A percentile compares a stretch with the other conserved stretches of the same genome.
Evolutionary conservation across 2,888 invertebrate genomes (phyloP).

Genomic region (Heliconius cydno): DNA sequence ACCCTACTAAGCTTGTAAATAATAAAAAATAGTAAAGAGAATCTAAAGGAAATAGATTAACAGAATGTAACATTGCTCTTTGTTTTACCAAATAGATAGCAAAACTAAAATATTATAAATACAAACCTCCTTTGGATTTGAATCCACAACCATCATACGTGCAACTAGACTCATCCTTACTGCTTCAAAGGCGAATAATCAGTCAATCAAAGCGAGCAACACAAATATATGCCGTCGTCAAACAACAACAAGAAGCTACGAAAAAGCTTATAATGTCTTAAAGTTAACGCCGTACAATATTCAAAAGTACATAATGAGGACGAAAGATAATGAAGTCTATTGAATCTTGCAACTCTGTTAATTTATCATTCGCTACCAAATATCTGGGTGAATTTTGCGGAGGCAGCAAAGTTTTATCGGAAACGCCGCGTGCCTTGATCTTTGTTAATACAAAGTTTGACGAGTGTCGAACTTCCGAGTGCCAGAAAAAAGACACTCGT

Average conservation of each 20-base stretch:
- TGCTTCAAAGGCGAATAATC: not conserved
- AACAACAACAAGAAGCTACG: not conserved
- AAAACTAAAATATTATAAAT: not conserved
- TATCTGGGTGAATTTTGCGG: conserved; percentile 64
- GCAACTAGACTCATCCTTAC: not conserved
- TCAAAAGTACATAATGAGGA: conserved; percentile 39
- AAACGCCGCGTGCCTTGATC: conserved; percentile 57
- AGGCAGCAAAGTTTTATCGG: conserved; percentile 69
- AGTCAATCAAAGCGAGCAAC: not conserved
- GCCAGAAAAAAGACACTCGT: conserved; percentile 31
- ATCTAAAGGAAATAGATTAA: too few species aligned
- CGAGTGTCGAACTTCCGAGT: conserved; percentile 53
- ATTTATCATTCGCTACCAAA: conserved; percentile 71
- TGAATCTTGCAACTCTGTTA: conserved; percentile 70
- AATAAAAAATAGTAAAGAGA: too few species aligned
- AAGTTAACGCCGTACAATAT: conserved; percentile 37
- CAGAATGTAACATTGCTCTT: not conserved
- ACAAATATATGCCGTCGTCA: not conserved
- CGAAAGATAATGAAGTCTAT: conserved; percentile 55
- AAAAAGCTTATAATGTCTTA: conserved; percentile 32
- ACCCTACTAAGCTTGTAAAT: too few species aligned
- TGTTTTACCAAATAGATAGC: not conserved
- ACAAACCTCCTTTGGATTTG: too few species aligned
- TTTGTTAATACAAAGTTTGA: conserved; percentile 63
- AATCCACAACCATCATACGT: too few species aligned